phyloP scores from a whole-genome alignment of 2,113 vertebrate genomes.

The Psephotus haematonotus region DNA sequence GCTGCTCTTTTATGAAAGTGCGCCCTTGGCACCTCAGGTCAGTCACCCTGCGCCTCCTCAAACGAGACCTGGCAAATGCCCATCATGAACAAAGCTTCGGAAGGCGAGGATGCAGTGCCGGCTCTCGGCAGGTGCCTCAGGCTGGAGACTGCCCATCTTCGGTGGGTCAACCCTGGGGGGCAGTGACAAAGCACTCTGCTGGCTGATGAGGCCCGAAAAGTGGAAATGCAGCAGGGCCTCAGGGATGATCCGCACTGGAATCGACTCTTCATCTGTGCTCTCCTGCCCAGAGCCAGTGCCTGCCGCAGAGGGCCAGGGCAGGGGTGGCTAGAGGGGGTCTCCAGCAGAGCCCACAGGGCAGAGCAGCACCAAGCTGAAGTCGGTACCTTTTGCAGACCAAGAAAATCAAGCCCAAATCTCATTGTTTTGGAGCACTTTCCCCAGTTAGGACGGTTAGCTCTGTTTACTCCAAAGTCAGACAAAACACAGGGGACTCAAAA shows the following conservation, averaged over 20 bases:
- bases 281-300: not conserved
- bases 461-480: slow-evolving; percentile 4
- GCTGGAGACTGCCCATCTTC: not conserved
- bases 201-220: not conserved
- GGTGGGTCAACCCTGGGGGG: not conserved
- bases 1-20: not conserved
- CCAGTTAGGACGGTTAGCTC: not conserved
- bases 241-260: not conserved
- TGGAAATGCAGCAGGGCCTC: not conserved
- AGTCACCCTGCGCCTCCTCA: not conserved
- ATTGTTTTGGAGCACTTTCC: not conserved
- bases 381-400: not conserved
- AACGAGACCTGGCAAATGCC: not conserved
- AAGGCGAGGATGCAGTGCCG: fast-evolving
- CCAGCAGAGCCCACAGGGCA: not conserved
- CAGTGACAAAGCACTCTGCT: not conserved
- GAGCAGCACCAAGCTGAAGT: not conserved
- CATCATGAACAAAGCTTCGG: fast-evolving
- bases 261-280: not conserved
- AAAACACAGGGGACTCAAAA: slow-evolving; percentile 10
- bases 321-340: fast-evolving
- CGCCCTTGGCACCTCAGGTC: not conserved
- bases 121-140: not conserved
- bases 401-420: not conserved
- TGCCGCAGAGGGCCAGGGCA: not conserved